A percentile compares a stretch with the other conserved stretches of the same genome.
phyloP scores from a whole-genome alignment of 2,888 invertebrate genomes.

The Mythimna impura region DNA sequence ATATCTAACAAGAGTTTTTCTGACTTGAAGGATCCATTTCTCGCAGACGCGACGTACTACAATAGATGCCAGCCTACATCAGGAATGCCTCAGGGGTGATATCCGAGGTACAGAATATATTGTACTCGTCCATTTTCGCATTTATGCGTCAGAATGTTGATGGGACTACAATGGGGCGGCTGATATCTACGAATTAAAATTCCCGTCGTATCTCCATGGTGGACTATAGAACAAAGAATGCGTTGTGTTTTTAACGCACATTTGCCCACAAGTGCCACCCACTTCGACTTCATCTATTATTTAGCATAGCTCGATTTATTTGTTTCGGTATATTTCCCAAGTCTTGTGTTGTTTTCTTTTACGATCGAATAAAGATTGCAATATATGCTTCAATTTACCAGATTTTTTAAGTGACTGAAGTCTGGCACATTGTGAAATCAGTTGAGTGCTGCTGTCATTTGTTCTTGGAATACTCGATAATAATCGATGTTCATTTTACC shows the following conservation, averaged over 20 bases:
- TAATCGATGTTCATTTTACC: conserved; percentile 14
- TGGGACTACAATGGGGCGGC: conserved; percentile 60
- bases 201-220: conserved; percentile 52
- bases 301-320: conserved; percentile 41
- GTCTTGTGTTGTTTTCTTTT: conserved; percentile 21
- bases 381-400: background rate
- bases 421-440: conserved; percentile 4
- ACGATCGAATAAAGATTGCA: background rate
- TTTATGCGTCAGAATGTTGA: conserved; percentile 55
- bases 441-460: conserved; percentile 12
- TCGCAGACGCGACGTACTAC: conserved; percentile 5
- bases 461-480: conserved; percentile 12
- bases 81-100: conserved; percentile 42
- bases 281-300: conserved; percentile 53
- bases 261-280: conserved; percentile 58
- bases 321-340: conserved; percentile 17
- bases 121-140: conserved; percentile 44
- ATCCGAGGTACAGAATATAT: conserved; percentile 41
- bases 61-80: conserved; percentile 16
- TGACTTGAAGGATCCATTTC: conserved; percentile 13
- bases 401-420: background rate
- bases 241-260: conserved; percentile 61
- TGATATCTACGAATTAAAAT: conserved; percentile 70
- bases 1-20: conserved; percentile 13
- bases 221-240: conserved; percentile 62